A percentile compares a stretch with the other conserved stretches of the same genome.
phyloP scores from a whole-genome alignment of 1,140 invertebrate genomes.

The Cotesia typhae region DNA sequence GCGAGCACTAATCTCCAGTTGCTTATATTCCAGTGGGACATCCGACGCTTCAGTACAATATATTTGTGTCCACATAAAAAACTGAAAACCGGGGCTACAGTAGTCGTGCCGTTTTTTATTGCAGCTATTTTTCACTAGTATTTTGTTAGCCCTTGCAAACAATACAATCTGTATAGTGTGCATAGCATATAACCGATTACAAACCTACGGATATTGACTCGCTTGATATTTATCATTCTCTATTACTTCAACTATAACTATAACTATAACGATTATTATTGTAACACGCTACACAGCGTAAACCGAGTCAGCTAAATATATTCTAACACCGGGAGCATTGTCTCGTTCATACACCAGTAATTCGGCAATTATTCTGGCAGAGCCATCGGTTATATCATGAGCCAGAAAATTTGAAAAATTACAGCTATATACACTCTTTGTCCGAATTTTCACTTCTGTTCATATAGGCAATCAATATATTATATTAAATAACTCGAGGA shows the following conservation, averaged over 20 bases:
- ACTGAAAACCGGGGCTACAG: neutral
- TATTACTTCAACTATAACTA: slow-evolving; percentile 1
- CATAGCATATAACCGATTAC: slow-evolving; percentile 6
- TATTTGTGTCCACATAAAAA: slow-evolving; percentile 4
- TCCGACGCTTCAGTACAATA: neutral
- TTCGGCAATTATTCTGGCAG: neutral
- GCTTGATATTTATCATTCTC: slow-evolving; percentile 17
- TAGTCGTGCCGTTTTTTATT: slow-evolving; percentile 15
- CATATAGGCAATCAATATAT: neutral
- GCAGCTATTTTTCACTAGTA: slow-evolving; percentile 7
- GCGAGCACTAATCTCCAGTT: neutral
- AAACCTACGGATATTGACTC: neutral
- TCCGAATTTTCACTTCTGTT: neutral
- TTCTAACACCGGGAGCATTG: no score
- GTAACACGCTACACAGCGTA: neutral
- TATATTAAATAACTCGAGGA: no score
- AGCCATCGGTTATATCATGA: neutral
- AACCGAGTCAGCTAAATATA: no score
- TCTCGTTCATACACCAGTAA: slow-evolving; percentile 5
- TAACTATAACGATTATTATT: neutral
- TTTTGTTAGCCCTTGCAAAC: slow-evolving; percentile 30
- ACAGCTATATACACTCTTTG: slow-evolving; percentile 20
- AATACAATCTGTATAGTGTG: slow-evolving; percentile 6
- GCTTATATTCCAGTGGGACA: slow-evolving; percentile 2
- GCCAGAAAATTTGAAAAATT: slow-evolving; percentile 22